These are phyloP conservation scores for Anguilla pacifica DNA, from an alignment of 2,797 vertebrate genomes.

Conservation along the genomic window DNA sequence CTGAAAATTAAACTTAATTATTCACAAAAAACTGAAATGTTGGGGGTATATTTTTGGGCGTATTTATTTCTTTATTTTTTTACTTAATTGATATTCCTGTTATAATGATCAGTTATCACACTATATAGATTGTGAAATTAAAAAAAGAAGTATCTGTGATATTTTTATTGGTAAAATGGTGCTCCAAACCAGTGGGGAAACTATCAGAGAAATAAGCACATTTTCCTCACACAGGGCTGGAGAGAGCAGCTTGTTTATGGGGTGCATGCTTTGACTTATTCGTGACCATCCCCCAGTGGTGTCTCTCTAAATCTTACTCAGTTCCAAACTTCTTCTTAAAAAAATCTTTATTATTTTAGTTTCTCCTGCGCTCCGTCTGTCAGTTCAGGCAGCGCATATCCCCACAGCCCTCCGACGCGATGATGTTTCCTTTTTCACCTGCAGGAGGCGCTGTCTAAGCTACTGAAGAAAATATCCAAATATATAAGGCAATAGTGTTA, in stretches of 20 bases:
- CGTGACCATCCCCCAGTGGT: neutral
- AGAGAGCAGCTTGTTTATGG: neutral
- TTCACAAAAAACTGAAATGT: constrained; percentile 11
- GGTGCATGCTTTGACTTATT: constrained; percentile 25
- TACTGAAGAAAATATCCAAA: no score
- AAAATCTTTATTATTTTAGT: neutral
- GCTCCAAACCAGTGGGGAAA: neutral
- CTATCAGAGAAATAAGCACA: neutral
- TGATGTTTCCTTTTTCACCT: neutral
- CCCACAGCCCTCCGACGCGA: neutral
- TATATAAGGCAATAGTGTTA: no score
- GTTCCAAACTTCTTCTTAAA: neutral
- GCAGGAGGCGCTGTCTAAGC: no score
- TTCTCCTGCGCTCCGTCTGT: neutral
- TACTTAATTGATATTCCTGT: neutral
- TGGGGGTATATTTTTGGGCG: no score
- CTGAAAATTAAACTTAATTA: constrained; percentile 11
- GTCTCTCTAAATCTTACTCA: constrained; percentile 16
- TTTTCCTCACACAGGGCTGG: neutral
- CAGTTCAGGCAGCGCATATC: neutral
- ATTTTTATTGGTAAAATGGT: neutral
- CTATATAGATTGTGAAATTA: neutral
- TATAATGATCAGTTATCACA: neutral
- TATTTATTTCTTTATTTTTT: neutral
- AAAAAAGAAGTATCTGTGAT: neutral